Percentiles rank a stretch among this genome's conserved stretches.
phyloP scores from a whole-genome alignment of 2,797 vertebrate species.

The Prionace glauca region DNA sequence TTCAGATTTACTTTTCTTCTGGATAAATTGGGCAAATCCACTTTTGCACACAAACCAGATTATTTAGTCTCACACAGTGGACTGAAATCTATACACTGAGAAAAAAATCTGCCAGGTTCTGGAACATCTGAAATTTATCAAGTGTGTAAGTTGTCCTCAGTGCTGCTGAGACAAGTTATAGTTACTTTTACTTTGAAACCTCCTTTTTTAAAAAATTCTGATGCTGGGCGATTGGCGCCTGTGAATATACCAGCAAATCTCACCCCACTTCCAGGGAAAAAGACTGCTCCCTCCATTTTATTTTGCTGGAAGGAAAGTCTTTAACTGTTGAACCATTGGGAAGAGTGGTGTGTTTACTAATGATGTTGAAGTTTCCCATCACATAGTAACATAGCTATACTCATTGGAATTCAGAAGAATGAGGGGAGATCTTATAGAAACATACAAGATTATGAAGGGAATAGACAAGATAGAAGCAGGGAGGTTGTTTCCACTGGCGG shows the following conservation, averaged over 20 bases:
- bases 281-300: neutral
- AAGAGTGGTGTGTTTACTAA: neutral
- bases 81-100: neutral
- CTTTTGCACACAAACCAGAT: neutral
- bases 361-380: neutral
- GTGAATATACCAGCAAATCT: neutral
- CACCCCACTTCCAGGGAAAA: neutral
- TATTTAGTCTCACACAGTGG: neutral
- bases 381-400: neutral
- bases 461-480: too few relatives aligned
- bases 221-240: neutral
- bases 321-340: neutral
- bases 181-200: neutral
- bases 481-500: too few relatives aligned
- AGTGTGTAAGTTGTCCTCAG: neutral
- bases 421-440: too few relatives aligned
- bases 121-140: neutral
- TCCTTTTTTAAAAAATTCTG: neutral
- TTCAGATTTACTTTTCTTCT: neutral
- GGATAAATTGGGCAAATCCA: neutral
- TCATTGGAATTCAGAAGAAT: too few relatives aligned
- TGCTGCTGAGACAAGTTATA: too few relatives aligned
- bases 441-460: too few relatives aligned
- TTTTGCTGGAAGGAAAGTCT: neutral
- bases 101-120: neutral